Percentiles rank a stretch among this genome's conserved stretches.
These are phyloP conservation scores for Phainopepla nitens DNA, from an alignment of 2,113 vertebrate species.

Conservation along the genomic window DNA sequence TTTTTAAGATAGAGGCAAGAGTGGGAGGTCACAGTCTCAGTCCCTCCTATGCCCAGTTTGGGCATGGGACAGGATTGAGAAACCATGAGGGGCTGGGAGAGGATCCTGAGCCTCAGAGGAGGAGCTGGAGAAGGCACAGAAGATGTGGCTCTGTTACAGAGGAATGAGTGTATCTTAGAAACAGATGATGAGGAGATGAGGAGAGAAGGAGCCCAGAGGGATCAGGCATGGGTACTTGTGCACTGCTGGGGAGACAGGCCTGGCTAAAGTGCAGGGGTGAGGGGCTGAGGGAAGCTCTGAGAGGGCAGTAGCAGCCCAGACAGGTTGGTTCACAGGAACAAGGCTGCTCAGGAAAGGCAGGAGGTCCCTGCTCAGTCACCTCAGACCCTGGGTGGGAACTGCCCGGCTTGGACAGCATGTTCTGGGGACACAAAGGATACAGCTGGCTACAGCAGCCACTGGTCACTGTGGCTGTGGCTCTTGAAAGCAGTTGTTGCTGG, in stretches of 20 bases:
- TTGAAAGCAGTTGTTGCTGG: neutral
- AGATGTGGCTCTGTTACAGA: neutral
- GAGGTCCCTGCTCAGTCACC: neutral
- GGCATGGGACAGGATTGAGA: neutral
- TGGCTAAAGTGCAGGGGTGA: neutral
- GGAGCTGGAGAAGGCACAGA: neutral
- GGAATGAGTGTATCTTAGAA: neutral
- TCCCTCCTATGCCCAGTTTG: neutral
- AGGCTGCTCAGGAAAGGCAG: neutral
- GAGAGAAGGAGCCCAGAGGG: neutral
- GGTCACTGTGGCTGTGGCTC: neutral
- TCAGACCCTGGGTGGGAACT: rapidly evolving
- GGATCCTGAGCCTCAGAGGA: neutral
- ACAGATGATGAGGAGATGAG: neutral
- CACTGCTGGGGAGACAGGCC: neutral
- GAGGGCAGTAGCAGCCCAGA: neutral
- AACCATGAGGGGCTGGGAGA: neutral
- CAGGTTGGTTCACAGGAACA: neutral
- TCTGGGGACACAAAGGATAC: neutral
- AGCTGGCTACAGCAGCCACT: neutral
- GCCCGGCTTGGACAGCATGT: rapidly evolving
- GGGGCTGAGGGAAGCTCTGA: neutral
- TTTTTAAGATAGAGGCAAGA: neutral
- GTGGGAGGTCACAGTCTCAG: neutral
- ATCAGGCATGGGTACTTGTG: neutral